phyloP scores from a whole-genome alignment of 1,140 invertebrate genomes.

The Branchinecta lindahli region DNA sequence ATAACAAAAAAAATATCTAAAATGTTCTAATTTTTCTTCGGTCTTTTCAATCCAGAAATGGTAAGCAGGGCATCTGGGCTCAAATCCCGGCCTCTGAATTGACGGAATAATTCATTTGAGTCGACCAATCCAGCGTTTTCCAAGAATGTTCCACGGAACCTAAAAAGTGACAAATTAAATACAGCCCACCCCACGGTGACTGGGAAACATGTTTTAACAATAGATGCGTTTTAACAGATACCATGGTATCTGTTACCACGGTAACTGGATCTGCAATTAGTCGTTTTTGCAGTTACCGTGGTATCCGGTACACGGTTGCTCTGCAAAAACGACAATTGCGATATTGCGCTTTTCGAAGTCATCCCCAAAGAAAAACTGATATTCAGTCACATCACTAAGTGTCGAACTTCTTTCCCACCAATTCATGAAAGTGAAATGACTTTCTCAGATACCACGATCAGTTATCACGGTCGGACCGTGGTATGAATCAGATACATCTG shows the following conservation, averaged over 20 bases:
- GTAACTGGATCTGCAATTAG: no score
- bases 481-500: slow-evolving; percentile 10
- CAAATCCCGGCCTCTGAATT: slow-evolving; percentile 79
- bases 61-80: slow-evolving; percentile 57
- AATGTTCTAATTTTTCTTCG: not conserved
- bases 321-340: no score
- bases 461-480: not conserved
- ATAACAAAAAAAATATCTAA: no score
- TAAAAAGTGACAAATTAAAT: slow-evolving; percentile 25
- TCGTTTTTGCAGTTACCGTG: no score
- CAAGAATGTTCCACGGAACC: slow-evolving; percentile 75
- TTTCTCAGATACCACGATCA: not conserved
- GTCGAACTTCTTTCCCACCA: no score
- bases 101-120: slow-evolving; percentile 66
- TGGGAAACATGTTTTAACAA: slow-evolving; percentile 22
- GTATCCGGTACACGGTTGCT: no score
- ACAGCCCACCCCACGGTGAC: not conserved
- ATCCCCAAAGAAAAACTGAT: no score
- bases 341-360: no score
- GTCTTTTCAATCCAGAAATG: not conserved
- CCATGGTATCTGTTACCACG: no score
- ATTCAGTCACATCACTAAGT: no score
- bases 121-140: slow-evolving; percentile 58
- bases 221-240: no score
- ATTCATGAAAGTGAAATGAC: no score